phyloP scores from a whole-genome alignment of 2,888 invertebrate species.

The Diaperis boleti region DNA sequence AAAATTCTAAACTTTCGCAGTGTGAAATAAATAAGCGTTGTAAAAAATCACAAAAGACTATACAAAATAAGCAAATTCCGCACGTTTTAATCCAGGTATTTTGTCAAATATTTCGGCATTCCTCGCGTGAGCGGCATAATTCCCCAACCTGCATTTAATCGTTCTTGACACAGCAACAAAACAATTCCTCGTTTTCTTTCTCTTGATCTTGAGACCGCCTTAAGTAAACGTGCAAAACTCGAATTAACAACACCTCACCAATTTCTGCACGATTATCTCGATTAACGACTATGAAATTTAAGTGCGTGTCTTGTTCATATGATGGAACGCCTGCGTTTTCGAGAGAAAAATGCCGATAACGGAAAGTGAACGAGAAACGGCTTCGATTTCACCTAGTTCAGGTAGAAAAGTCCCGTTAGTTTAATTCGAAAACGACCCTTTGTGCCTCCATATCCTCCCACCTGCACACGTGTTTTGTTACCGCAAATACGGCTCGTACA shows the following conservation, averaged over 20 bases:
- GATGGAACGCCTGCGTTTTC: constrained; percentile 26
- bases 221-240: constrained; percentile 6
- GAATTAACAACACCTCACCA: constrained; percentile 10
- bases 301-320: too few species aligned
- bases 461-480: constrained; percentile 18
- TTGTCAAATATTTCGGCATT: too few species aligned
- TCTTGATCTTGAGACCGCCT: background rate
- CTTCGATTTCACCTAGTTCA: constrained; percentile 21
- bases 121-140: background rate
- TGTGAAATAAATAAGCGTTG: too few species aligned
- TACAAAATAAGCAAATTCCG: too few species aligned
- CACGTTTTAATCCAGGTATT: too few species aligned
- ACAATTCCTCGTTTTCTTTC: constrained; percentile 2
- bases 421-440: constrained; percentile 13
- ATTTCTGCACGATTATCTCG: constrained; percentile 20
- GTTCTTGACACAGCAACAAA: constrained; percentile 1
- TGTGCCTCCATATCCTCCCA: constrained; percentile 16
- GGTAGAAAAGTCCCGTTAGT: constrained; percentile 28
- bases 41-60: too few species aligned
- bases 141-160: background rate
- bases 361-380: constrained; percentile 20
- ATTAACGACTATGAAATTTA: constrained; percentile 22
- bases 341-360: background rate
- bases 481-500: background rate
- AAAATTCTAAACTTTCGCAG: too few species aligned